phyloP scores from a whole-genome alignment of 2,113 vertebrate species.

The Chiloscyllium plagiosum region DNA sequence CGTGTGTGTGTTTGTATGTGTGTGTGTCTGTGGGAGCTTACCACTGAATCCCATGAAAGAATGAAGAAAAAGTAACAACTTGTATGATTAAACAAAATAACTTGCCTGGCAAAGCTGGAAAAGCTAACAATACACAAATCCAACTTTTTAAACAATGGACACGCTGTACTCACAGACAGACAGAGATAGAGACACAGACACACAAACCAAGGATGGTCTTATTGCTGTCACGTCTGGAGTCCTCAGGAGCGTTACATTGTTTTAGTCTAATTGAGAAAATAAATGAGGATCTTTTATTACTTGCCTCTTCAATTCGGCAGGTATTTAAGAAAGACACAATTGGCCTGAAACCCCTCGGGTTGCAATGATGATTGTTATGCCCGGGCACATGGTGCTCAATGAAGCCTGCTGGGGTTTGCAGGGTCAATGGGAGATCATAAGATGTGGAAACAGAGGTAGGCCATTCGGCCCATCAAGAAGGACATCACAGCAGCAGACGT shows the following conservation, averaged over 20 bases:
- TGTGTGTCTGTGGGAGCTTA: too few relatives aligned
- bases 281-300: not conserved
- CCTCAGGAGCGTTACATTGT: too few relatives aligned
- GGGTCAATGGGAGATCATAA: not conserved
- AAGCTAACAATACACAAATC: not conserved
- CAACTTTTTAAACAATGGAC: not conserved
- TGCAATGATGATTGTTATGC: not conserved
- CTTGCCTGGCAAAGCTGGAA: not conserved
- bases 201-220: not conserved
- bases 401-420: not conserved
- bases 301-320: not conserved
- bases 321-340: not conserved
- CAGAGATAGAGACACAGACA: not conserved
- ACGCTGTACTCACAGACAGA: not conserved
- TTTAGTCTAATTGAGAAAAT: not conserved
- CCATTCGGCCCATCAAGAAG: too few relatives aligned
- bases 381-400: not conserved
- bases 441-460: too few relatives aligned
- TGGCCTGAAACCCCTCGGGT: not conserved
- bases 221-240: not conserved
- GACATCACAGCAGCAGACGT: not conserved
- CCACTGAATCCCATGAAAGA: too few relatives aligned
- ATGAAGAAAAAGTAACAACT: not conserved
- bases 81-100: not conserved
- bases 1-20: not conserved